Conservation (phyloP, 2,797 vertebrate species). For the Phyllotis vaccarum region DNA sequence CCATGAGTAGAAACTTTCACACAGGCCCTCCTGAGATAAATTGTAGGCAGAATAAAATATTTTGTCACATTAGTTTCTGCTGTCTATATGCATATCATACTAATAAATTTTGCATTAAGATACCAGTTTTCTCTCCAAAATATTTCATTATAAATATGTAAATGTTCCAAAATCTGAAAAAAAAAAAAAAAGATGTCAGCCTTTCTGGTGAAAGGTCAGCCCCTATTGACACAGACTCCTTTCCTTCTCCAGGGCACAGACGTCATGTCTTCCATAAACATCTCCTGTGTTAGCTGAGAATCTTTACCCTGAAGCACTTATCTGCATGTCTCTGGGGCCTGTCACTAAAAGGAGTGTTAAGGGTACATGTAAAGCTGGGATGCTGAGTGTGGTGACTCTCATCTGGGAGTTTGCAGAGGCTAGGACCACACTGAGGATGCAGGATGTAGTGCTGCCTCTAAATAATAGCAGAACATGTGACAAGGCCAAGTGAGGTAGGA, state of each 20-base stretch:
- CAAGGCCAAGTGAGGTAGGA: neutral
- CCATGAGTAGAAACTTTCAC: neutral
- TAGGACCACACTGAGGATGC: neutral
- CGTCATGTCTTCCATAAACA: neutral
- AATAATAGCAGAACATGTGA: neutral
- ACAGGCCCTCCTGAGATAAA: rapidly evolving
- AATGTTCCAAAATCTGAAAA: neutral
- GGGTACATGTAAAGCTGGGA: rapidly evolving
- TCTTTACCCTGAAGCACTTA: rapidly evolving
- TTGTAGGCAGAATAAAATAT: neutral
- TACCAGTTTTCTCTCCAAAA: neutral
- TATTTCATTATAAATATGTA: neutral
- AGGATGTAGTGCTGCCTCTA: too few relatives aligned
- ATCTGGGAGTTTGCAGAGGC: too few relatives aligned
- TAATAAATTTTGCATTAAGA: neutral
- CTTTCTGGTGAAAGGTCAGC: too few relatives aligned
- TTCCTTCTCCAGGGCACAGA: rapidly evolving
- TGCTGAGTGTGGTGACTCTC: too few relatives aligned
- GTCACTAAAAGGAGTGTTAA: rapidly evolving
- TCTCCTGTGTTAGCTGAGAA: rapidly evolving
- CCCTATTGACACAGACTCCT: neutral
- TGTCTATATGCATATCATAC: too few relatives aligned
- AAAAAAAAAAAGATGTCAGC: too few relatives aligned
- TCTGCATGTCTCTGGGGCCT: neutral
- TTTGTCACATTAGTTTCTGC: neutral